Percentiles rank a stretch among this genome's conserved stretches.
These are phyloP conservation scores for Sorex maritimensis DNA, from an alignment of 2,797 vertebrate genomes.

Conservation along the genomic window DNA sequence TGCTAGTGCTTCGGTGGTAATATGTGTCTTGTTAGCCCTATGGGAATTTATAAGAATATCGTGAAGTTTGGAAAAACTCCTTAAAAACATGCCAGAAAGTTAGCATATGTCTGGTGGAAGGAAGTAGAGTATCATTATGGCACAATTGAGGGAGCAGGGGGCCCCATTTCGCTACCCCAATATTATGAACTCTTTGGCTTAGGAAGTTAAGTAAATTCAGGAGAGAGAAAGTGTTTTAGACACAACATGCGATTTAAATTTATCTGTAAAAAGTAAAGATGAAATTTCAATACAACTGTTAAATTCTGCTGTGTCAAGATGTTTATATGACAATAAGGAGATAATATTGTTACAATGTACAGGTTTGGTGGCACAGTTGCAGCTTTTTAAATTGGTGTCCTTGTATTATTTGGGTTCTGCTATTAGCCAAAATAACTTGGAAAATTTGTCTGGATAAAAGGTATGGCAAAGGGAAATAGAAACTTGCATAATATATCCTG, in stretches of 20 bases:
- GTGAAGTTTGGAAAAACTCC: not conserved
- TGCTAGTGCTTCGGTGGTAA: not conserved
- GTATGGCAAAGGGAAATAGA: conserved; percentile 40
- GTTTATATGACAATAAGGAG: not conserved
- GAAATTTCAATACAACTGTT: conserved; percentile 37
- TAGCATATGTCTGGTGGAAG: not conserved
- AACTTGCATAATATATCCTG: conserved; percentile 54
- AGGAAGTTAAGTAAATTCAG: not conserved
- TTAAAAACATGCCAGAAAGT: not conserved
- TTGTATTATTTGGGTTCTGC: conserved; percentile 47
- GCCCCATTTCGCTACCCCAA: not conserved
- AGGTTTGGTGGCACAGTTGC: conserved; percentile 8
- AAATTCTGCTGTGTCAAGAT: not conserved
- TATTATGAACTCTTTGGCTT: not conserved
- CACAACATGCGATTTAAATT: not conserved
- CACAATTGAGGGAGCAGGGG: not conserved
- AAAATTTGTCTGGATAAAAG: conserved; percentile 41
- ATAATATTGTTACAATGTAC: conserved; percentile 18
- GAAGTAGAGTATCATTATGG: not conserved
- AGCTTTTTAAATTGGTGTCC: conserved; percentile 34
- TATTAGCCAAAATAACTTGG: conserved; percentile 31
- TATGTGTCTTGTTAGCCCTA: not conserved
- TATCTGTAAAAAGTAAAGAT: not conserved
- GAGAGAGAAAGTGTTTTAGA: not conserved
- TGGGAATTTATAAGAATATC: not conserved